Conservation (phyloP, 2,113 vertebrate genomes). For the Psilopsiagon aurifrons region DNA sequence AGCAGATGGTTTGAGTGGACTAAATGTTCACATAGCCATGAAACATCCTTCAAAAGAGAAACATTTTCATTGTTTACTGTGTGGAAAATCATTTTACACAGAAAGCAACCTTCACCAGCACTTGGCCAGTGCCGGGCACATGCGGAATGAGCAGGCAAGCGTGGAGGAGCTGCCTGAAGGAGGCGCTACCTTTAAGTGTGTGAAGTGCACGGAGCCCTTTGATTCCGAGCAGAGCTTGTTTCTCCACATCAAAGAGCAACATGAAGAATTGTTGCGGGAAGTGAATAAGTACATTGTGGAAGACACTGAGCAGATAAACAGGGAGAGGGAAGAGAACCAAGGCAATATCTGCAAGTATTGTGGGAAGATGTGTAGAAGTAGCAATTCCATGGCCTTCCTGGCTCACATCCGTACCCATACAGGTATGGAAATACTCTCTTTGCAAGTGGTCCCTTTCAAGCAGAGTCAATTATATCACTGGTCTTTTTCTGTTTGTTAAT, state of each 20-base stretch:
- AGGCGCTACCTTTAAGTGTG: conserved; percentile 92
- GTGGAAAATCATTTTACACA: conserved; percentile 96
- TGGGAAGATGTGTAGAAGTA: conserved; percentile 96
- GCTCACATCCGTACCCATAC: conserved; percentile 97
- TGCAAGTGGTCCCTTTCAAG: neutral
- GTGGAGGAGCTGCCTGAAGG: conserved; percentile 93
- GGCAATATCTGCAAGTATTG: conserved; percentile 95
- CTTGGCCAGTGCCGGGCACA: conserved; percentile 90
- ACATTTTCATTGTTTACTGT: conserved; percentile 94
- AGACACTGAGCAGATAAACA: conserved; percentile 97
- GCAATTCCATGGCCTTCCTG: conserved; percentile 98
- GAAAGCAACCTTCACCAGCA: conserved; percentile 98
- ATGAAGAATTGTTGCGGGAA: conserved; percentile 92
- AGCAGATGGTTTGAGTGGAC: conserved; percentile 93
- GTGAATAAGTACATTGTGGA: conserved; percentile 97
- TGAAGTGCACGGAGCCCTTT: conserved; percentile 93
- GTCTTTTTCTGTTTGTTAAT: neutral
- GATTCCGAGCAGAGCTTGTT: conserved; percentile 92
- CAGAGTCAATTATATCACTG: neutral
- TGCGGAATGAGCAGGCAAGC: conserved; percentile 92
- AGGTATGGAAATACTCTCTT: conserved; percentile 74
- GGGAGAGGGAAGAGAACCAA: conserved; percentile 95
- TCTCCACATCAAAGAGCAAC: conserved; percentile 95
- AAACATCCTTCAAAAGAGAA: conserved; percentile 97
- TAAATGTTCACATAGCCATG: conserved; percentile 98